Conservation (phyloP, 2,888 invertebrate species). For the Pyrocoelia pectoralis region DNA sequence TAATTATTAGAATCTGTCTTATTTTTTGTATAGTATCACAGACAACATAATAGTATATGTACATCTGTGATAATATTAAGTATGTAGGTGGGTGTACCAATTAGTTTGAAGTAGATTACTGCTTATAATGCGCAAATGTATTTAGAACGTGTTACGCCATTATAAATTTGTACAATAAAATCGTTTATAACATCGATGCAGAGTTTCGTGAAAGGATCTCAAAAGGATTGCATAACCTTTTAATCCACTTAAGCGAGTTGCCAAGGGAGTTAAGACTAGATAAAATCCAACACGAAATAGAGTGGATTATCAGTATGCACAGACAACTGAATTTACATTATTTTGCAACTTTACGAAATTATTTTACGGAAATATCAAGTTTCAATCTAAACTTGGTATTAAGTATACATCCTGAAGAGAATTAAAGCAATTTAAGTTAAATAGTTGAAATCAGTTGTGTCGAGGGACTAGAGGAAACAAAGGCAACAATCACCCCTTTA, state of each 20-base stretch:
- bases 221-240: slow-evolving; percentile 46
- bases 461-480: slow-evolving; percentile 43
- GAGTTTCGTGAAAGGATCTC: slow-evolving; percentile 36
- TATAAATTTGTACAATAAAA: slow-evolving; percentile 34
- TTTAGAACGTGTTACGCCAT: not conserved
- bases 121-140: not conserved
- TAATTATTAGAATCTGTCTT: no score
- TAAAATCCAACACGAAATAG: slow-evolving; percentile 41
- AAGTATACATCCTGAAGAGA: slow-evolving; percentile 30
- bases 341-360: slow-evolving; percentile 30
- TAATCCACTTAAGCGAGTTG: slow-evolving; percentile 47
- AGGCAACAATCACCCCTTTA: slow-evolving; percentile 50
- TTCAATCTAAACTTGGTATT: slow-evolving; percentile 40
- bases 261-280: slow-evolving; percentile 41
- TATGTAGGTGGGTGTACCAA: no score
- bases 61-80: no score
- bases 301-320: slow-evolving; percentile 39
- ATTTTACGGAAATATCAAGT: slow-evolving; percentile 33
- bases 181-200: slow-evolving; percentile 39
- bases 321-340: slow-evolving; percentile 34
- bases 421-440: slow-evolving; percentile 48
- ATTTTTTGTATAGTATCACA: no score
- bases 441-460: slow-evolving; percentile 53
- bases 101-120: not conserved
- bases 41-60: no score